phyloP scores from a whole-genome alignment of 2,888 invertebrate species.

The Adelphocoris suturalis region DNA sequence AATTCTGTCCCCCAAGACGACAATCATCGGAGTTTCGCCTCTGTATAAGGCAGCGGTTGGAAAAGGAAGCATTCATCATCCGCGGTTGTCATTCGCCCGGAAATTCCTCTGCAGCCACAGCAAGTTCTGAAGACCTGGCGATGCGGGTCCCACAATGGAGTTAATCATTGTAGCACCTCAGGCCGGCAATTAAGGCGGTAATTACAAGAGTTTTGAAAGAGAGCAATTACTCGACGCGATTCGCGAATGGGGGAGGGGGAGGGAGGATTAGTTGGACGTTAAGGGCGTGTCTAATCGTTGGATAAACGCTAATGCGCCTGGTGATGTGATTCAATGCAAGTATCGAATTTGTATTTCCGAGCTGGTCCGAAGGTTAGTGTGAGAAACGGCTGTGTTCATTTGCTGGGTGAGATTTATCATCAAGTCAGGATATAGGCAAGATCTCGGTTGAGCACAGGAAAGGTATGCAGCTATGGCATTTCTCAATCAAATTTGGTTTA shows the following conservation, averaged over 20 bases:
- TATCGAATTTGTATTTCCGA: neutral
- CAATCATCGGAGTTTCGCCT: neutral
- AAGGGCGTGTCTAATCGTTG: conserved; percentile 8
- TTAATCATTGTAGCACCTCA: conserved; percentile 39
- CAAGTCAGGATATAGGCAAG: no score
- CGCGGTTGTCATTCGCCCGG: neutral
- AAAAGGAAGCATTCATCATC: neutral
- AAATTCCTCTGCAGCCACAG: neutral
- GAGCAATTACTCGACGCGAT: conserved; percentile 31
- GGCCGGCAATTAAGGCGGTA: conserved; percentile 23
- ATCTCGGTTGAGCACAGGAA: neutral
- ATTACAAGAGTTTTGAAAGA: conserved; percentile 39
- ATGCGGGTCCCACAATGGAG: neutral
- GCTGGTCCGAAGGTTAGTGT: neutral
- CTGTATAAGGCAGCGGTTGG: neutral
- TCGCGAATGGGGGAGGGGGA: no score
- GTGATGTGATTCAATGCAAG: neutral
- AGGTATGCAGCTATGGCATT: neutral
- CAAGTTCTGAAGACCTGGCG: neutral
- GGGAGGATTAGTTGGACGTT: conserved; percentile 4
- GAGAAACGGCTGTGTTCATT: neutral
- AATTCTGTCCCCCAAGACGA: neutral
- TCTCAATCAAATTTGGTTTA: no score
- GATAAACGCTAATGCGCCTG: conserved; percentile 13
- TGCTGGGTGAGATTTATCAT: neutral